Base-by-base conservation (phyloP, 2,888 invertebrate species). In the Craniophora ligustri region DNA sequence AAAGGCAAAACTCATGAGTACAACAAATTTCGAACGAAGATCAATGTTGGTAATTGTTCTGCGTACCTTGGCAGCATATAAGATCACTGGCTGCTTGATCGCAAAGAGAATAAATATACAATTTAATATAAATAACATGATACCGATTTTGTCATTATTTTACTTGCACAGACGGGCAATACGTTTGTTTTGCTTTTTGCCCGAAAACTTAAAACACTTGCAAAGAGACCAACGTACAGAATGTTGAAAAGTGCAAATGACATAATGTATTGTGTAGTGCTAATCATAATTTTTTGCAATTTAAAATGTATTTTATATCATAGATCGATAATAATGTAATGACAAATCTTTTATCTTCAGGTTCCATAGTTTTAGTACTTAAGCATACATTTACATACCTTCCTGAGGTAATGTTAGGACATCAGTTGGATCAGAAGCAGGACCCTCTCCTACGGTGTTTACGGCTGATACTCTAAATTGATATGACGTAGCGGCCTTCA, bases 391-490 rank as follows among this genome's bases (percentile, higher is more conserved):
- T 30, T 16, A 46, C 95, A 94, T 94, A 98, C 98, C 98, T 96
- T 99, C 98, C 94, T 99, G 99, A 0, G 99, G 99, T 72, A 99
- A 94, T 75, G 97, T 97, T 46, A 99, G 95, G 45, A 97, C 95
- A 79, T 98, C 98, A 67, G 98, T 98, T 0, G 98, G 97, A 55
- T 97, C 96, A 0, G 98, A 98, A 1, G 98, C 96, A 0, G 97
- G 96, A 2, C 99, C 99, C 84, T 99, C 98, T 0, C 99, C 99
- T 0, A 99, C 98, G 41, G 97, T 96, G 88, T 99, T 99, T 8
- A 98, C 97, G 10, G 99, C 98, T 63, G 97, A 97, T n/a, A 99
- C 97, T 61, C 99, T 95, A 89, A 99, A 99, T 86, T 99, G 98
- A 88, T 99, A 99, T 0, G 97, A 97, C 0, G 98, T 97, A 0